Conservation (phyloP, 2,113 vertebrate species). For the Toxotes jaculatrix region DNA sequence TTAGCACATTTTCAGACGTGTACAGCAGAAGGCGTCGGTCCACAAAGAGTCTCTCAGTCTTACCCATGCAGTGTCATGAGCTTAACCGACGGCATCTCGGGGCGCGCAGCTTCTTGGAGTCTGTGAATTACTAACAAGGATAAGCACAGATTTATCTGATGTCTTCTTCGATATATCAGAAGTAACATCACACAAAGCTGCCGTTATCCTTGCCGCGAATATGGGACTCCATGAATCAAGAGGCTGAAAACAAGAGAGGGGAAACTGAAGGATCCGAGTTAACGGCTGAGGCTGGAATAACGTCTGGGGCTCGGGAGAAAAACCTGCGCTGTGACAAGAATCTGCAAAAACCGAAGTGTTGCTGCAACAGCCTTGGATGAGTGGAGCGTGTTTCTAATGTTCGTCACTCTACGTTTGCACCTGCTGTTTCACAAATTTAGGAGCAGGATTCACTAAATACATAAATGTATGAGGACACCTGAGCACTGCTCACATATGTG, state of each 20-base stretch:
- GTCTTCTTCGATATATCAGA: slow-evolving; percentile 86
- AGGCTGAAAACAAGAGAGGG: not conserved
- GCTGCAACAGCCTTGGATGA: not conserved
- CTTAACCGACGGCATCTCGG: not conserved
- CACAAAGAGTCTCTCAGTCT: slow-evolving; percentile 28
- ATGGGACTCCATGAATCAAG: slow-evolving; percentile 31
- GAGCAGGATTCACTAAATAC: too few species aligned
- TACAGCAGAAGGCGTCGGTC: not conserved
- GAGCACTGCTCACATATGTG: too few species aligned
- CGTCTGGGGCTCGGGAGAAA: not conserved
- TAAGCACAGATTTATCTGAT: slow-evolving; percentile 91
- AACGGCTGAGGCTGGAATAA: not conserved
- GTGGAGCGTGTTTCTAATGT: not conserved
- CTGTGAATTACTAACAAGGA: slow-evolving; percentile 83
- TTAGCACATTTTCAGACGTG: not conserved
- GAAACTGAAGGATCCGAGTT: slow-evolving; percentile 15
- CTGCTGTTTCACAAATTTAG: not conserved
- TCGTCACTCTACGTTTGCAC: not conserved
- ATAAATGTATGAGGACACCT: too few species aligned
- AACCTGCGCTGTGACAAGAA: not conserved
- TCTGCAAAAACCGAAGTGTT: not conserved
- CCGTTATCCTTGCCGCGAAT: slow-evolving; percentile 81
- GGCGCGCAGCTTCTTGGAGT: slow-evolving; percentile 47
- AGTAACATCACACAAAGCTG: slow-evolving; percentile 91
- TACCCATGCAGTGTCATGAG: not conserved